These are phyloP conservation scores for Xenops minutus DNA, from an alignment of 2,797 vertebrate species.

Conservation along the genomic window DNA sequence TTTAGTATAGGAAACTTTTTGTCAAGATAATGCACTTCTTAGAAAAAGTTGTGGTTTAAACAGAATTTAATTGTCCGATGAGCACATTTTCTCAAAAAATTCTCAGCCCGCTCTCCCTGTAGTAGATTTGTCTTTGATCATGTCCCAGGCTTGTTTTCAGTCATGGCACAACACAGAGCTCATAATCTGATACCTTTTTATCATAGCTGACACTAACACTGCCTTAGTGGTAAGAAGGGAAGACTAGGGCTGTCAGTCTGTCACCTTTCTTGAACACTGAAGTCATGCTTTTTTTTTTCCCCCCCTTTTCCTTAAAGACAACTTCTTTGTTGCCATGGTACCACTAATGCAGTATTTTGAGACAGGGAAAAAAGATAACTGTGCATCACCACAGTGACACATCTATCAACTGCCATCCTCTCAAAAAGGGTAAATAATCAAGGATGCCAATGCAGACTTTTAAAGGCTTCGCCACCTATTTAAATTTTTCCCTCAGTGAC, in stretches of 20 bases:
- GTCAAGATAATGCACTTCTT: background rate
- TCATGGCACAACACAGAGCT: background rate
- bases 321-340: slow-evolving; percentile 73
- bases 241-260: slow-evolving; percentile 34
- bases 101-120: background rate
- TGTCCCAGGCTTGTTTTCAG: slow-evolving; percentile 21
- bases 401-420: slow-evolving; percentile 66
- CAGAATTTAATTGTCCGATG: background rate
- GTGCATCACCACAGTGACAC: slow-evolving; percentile 52
- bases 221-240: background rate
- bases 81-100: background rate
- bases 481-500: background rate
- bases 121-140: background rate
- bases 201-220: slow-evolving; percentile 37
- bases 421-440: slow-evolving; percentile 62
- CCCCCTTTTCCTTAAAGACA: background rate
- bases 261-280: slow-evolving; percentile 19
- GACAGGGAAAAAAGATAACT: slow-evolving; percentile 46
- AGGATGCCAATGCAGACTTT: background rate
- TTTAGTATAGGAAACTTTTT: background rate
- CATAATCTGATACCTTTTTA: slow-evolving; percentile 23
- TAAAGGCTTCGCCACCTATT: background rate
- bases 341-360: slow-evolving; percentile 70
- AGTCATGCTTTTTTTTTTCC: background rate
- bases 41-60: background rate